Base-by-base conservation (phyloP, 2,113 vertebrate genomes). In the Henicopernis longicauda region DNA sequence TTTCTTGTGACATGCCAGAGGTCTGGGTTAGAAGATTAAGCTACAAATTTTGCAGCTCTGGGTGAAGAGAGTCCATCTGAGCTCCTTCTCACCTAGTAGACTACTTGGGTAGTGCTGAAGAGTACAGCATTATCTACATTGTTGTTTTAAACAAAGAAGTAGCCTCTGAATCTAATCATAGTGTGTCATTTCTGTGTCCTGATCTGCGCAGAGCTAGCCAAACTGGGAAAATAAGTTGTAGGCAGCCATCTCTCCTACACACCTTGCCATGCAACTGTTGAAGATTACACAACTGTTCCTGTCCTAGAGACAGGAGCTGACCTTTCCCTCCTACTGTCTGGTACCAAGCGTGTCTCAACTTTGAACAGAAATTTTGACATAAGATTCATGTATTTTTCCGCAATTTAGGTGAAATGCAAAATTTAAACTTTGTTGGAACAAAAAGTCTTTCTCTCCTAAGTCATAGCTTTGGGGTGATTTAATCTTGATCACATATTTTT, bases 251-350 rank as follows among this genome's bases (percentile, higher is more conserved):
- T 63, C 50, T 87, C 52, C 84, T 49, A 67, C 54, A 38, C 86
- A 91, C 82, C 86, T 74, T 88, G 82, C 61, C 47, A 58, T 31
- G 67, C 55, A 45, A 36, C 29, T 0, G 4, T 16, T 71, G 61
- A 83, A n/a, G 59, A 81, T 97, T 94, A 84, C 80, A 77, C 88
- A 97, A 95, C 59, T 71, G 50, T 52, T 79, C 82, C 88, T 84
- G 50, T 71, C 83, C 71, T 55, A 77, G 80, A 93, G 90, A 96
- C 85, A 86, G 72, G 47, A 73, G n/a, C 16, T 0, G 47, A 96
- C 95, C 95, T 97, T 96, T 96, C 47, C 59, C 86, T 84, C 69
- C 73, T 67, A 19, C 94, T 86, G 92, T 95, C 95, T 95, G 47
- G 50, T 90, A 83, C 59, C 61, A 58, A 89, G 8, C 2, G 32